Percentiles rank a stretch among this genome's conserved stretches.
Evolutionary conservation across 2,888 invertebrate species (phyloP).

Genomic region (Agrotis exclamationis): DNA sequence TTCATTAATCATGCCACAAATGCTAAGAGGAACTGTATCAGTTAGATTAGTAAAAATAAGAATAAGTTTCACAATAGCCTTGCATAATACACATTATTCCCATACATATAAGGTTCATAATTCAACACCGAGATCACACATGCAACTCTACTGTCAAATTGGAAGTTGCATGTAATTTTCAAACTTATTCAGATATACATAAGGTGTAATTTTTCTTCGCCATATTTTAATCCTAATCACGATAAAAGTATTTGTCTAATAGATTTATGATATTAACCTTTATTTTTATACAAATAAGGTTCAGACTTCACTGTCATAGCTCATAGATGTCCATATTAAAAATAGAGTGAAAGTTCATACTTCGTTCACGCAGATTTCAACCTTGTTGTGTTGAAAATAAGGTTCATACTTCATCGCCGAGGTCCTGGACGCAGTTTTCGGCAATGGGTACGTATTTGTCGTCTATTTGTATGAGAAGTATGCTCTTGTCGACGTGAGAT

Average conservation of each 20-base stretch:
- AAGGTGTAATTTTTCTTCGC: slow-evolving; percentile 34
- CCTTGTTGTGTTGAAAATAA: not conserved
- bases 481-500: slow-evolving; percentile 97
- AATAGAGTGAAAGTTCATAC: slow-evolving; percentile 30
- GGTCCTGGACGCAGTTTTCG: slow-evolving; percentile 96
- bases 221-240: slow-evolving; percentile 25
- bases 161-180: slow-evolving; percentile 17
- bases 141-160: slow-evolving; percentile 12
- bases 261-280: slow-evolving; percentile 33
- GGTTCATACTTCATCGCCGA: slow-evolving; percentile 93
- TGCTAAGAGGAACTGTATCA: slow-evolving; percentile 41
- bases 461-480: slow-evolving; percentile 97
- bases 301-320: slow-evolving; percentile 51
- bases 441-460: slow-evolving; percentile 98
- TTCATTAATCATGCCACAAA: slow-evolving; percentile 22
- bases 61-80: slow-evolving; percentile 32
- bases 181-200: slow-evolving; percentile 6
- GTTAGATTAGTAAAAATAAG: slow-evolving; percentile 30
- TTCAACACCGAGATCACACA: slow-evolving; percentile 51
- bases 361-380: slow-evolving; percentile 32
- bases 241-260: slow-evolving; percentile 11
- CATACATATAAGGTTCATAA: slow-evolving; percentile 44
- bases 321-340: slow-evolving; percentile 21
- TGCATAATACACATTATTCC: slow-evolving; percentile 16
- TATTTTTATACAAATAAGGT: slow-evolving; percentile 33